phyloP scores from a whole-genome alignment of 2,113 vertebrate species.

The Podilymbus podiceps region DNA sequence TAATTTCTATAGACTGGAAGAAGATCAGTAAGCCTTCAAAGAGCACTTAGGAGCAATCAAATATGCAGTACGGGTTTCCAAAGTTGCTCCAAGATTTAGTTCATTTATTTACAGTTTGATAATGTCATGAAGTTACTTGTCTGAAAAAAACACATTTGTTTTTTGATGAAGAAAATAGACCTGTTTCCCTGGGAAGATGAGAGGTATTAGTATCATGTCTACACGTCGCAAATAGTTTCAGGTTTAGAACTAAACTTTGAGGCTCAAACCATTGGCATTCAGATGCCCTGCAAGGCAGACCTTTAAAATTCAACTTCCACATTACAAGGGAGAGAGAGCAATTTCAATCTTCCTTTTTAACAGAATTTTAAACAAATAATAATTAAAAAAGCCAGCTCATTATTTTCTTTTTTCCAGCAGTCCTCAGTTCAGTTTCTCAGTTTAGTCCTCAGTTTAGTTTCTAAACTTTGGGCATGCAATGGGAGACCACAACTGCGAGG shows the following conservation, averaged over 20 bases:
- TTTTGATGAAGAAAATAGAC: neutral
- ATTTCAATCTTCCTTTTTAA: neutral
- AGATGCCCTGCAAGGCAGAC: neutral
- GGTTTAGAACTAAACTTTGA: neutral
- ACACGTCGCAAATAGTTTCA: neutral
- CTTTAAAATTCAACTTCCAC: neutral
- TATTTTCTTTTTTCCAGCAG: neutral
- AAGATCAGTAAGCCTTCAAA: neutral
- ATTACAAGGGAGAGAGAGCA: neutral
- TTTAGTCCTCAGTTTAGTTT: neutral
- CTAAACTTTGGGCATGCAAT: neutral
- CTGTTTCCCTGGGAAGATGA: neutral
- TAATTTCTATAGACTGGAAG: neutral
- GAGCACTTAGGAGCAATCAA: neutral
- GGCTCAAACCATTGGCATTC: neutral
- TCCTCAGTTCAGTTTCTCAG: neutral
- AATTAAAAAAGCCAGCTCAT: neutral
- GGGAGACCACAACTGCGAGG: neutral
- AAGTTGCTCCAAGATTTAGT: neutral
- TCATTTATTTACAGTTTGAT: neutral
- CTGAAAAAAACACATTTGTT: neutral
- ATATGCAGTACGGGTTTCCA: neutral
- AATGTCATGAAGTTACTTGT: neutral
- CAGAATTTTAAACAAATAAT: too few relatives aligned
- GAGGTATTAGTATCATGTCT: neutral